Conservation (phyloP, 1,140 invertebrate species). For the Himalopsyche phryganea region DNA sequence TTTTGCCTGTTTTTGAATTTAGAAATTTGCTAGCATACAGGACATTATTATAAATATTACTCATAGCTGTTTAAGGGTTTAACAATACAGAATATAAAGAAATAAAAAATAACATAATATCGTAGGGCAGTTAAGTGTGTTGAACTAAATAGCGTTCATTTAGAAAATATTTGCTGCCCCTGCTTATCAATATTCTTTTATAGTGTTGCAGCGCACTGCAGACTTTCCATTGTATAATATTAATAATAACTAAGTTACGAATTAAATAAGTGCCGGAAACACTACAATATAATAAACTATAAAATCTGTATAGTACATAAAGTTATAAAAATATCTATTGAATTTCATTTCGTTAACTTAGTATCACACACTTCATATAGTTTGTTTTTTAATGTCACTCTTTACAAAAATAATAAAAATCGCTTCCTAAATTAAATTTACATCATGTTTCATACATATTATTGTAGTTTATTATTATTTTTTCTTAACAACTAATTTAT, state of each 20-base stretch:
- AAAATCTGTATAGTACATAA: constrained; percentile 22
- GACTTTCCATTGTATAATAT: background rate
- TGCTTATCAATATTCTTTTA: background rate
- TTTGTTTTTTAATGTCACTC: constrained; percentile 30
- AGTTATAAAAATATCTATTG: constrained; percentile 25
- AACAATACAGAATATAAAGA: no score
- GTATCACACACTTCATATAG: constrained; percentile 32
- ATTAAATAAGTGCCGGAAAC: no score
- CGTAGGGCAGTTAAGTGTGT: background rate
- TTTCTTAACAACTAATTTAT: no score
- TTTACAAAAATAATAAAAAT: constrained; percentile 13
- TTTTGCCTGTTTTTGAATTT: no score
- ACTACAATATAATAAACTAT: constrained; percentile 10
- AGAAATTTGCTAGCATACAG: no score
- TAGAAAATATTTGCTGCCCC: background rate
- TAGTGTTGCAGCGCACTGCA: background rate
- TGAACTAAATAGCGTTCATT: background rate
- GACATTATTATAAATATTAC: no score
- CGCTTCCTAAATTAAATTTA: constrained; percentile 19
- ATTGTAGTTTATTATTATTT: no score
- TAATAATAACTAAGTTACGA: no score
- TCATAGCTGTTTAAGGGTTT: no score
- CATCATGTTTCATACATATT: constrained; percentile 18
- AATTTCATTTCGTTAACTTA: constrained; percentile 31
- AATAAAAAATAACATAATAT: no score